phyloP scores from a whole-genome alignment of 2,113 vertebrate species.

The Salvelinus sp. region DNA sequence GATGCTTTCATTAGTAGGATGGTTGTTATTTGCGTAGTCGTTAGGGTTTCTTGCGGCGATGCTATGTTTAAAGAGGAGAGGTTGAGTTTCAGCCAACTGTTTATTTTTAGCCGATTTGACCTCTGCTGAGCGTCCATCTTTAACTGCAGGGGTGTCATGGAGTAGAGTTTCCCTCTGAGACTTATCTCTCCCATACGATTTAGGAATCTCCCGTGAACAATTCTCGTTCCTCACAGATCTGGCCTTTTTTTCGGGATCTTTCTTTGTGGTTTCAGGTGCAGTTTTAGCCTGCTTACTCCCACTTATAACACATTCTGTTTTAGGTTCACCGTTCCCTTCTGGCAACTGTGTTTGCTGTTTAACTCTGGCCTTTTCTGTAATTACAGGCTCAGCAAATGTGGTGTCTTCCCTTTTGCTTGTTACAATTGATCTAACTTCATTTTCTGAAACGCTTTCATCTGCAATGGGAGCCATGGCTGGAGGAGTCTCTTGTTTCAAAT shows the following conservation, averaged over 20 bases:
- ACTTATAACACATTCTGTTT: slow-evolving; percentile 24
- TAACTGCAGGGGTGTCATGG: slow-evolving; percentile 31
- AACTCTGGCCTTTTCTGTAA: slow-evolving; percentile 2
- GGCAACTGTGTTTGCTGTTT: slow-evolving; percentile 21
- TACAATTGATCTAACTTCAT: slow-evolving; percentile 2
- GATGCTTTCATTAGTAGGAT: too few species aligned
- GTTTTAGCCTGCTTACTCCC: slow-evolving; percentile 22
- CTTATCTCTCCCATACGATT: slow-evolving; percentile 12
- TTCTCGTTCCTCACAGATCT: background rate
- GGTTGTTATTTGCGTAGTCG: slow-evolving; percentile 16
- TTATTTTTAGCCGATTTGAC: slow-evolving; percentile 54
- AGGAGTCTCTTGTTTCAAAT: background rate
- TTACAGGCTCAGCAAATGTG: slow-evolving; percentile 15
- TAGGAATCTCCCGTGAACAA: slow-evolving; percentile 8
- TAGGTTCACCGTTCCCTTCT: slow-evolving; percentile 16
- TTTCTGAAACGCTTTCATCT: background rate
- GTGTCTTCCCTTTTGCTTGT: slow-evolving; percentile 17
- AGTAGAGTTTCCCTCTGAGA: slow-evolving; percentile 31
- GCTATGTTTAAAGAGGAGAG: slow-evolving; percentile 35
- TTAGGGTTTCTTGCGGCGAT: slow-evolving; percentile 26
- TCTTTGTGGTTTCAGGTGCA: slow-evolving; percentile 22
- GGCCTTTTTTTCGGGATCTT: slow-evolving; percentile 19
- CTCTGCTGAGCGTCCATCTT: slow-evolving; percentile 14
- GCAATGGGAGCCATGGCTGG: background rate
- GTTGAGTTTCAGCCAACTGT: slow-evolving; percentile 46